Base-by-base conservation (phyloP, 1,140 invertebrate genomes). In the Drosophila equinoxialis region DNA sequence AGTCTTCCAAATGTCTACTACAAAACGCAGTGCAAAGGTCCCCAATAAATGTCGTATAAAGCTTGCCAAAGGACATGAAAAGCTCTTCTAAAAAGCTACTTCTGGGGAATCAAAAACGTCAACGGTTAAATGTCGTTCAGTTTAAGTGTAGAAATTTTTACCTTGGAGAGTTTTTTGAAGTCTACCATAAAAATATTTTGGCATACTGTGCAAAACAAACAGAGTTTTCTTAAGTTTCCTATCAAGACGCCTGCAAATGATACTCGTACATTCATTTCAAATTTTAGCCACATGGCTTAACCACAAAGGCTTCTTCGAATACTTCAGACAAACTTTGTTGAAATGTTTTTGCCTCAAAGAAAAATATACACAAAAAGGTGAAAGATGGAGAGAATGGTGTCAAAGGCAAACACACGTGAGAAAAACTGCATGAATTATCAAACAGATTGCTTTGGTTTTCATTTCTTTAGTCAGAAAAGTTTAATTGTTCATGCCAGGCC, bases 371-470 rank as follows among this genome's bases (percentile, higher is more conserved):
- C 14, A 37, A 58, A 58, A 35, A 14, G 8, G 4, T 30, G 23
- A 14, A 58, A n/a, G 6, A 37, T 11, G 20, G 20, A 59, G 8
- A 59, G 17, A 10, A 35, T 30, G 30, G 55, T 58, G 55, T 58
- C 37, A 62, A 13, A 69, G 33, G 73, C 33, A 62, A 17, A 54
- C 33, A 45, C 5, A 54, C n/a, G 55, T 62, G 61, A 58, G 68
- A 42, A 54, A 68, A 61, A 71, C 70, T 61, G 65, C 62, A 81
- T 86, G 77, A 79, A 81, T 81, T 86, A 81, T 79, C 83, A 79
- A 89, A 63, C 66, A 86, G 74, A 78, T 85, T 85, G 81, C 74
- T 74, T 74, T 84, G 81, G 61, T 77, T 68, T 87, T 30, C 30
- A 30, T 30, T 30, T 30, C 30, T 74, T 68, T 51, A 17, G 58